Evolutionary conservation across 2,113 vertebrate genomes (phyloP), one percentile per base, ranked within the genome.

Genomic region (Apaloderma vittatum): DNA sequence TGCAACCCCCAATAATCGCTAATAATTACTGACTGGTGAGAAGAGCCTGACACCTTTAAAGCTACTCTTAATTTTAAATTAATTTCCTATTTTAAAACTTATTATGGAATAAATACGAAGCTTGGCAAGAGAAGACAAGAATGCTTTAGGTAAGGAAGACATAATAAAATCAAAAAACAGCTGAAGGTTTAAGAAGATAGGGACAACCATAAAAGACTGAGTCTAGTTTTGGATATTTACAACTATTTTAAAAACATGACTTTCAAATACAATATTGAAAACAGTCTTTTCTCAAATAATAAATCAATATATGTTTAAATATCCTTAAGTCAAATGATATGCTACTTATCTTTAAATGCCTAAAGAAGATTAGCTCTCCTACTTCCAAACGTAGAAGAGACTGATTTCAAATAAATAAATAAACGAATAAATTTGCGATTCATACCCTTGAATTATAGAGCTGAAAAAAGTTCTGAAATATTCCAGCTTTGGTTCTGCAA

Each of bases 391-490:
- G n/a, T 71, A 95, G 81, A 21, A 49, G 74, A 89, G 17, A 68
- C 30, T 59, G 16, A 48, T 65, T 80, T 6, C 2, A 74, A 63
- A 55, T 16, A 72, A 58, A 57, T 14, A 55, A 83, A 90, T 6
- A 83, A 92, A 91, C 9, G 78, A 36, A 23, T 46, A 88, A 55
- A 66, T 57, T 66, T 49, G 30, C 90, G 40, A 30, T 87, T 34
- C 97, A 97, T 98, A 99, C 99, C 99, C 99, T 91, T 98, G 96
- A 94, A 98, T 97, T 61, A 99, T 37, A 61, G 98, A 98, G 49
- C 97, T 98, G 96, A 99, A 99, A 94, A 99, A 99, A 22, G 96
- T 98, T 95, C 92, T 98, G 94, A 98, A 99, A 95, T 99, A 99
- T 63, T 99, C 98, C 96, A 99, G 48, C 71, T 97, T 97, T 4